Base-by-base conservation (phyloP, 1,140 invertebrate genomes). In the Macrostomum lignano region DNA sequence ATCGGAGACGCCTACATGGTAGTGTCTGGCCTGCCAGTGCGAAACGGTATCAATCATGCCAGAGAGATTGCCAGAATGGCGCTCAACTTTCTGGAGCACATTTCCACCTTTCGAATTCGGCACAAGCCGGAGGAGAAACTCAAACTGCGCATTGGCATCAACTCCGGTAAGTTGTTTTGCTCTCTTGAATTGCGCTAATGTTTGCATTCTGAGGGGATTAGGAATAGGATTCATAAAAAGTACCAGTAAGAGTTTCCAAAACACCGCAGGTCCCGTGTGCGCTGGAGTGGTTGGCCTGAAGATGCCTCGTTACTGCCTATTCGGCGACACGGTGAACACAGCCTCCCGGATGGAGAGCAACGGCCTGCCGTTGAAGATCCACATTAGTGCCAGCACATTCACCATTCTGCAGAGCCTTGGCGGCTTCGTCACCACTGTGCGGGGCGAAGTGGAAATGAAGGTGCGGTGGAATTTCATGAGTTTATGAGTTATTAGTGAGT, bases 261-360 rank as follows among this genome's bases (percentile, higher is more conserved):
- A n/a, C n/a, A n/a, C n/a, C n/a, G n/a, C 49, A 73, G 74, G 75
- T 20, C 71, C 75, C 73, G 74, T 50, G 73, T 79, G n/a, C 21
- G 79, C 79, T 1, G 79, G 79, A 0, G 76, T 88, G 0, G 78
- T 88, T 1, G 79, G 79, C n/a, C n/a, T n/a, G n/a, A n/a, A n/a
- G n/a, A n/a, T n/a, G n/a, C n/a, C n/a, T n/a, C n/a, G n/a, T n/a
- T n/a, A n/a, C n/a, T n/a, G n/a, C n/a, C n/a, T n/a, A n/a, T n/a
- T n/a, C n/a, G n/a, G n/a, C n/a, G 79, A 91, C 51, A 88, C 81
- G 0, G 81, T 88, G 0, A 84, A 84, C 47, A 84, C 78, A 0
- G 75, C 76, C 3, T 78, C n/a, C 1, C 49, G 74, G 73, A 86
- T 91, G 79, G 81, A 91, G 52, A 78, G 74, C 17, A 84, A 77